Evolutionary conservation across 2,113 vertebrate species (phyloP), one percentile per base, ranked within the genome.

Genomic region (Heterotilapia buettikoferi): DNA sequence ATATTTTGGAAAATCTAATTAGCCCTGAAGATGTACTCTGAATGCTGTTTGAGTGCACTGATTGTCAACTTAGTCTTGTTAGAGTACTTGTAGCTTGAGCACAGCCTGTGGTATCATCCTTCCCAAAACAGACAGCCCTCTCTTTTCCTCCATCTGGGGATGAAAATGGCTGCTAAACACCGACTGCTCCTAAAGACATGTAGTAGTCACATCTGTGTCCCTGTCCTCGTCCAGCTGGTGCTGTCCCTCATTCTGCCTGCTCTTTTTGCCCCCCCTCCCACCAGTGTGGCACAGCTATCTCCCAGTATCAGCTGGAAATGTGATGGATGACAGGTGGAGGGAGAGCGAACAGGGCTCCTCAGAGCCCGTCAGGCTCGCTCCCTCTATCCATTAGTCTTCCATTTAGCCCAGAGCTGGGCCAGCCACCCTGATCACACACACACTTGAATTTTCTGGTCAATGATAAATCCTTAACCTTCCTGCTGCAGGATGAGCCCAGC

Each of bases 371-470:
- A 71, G 86, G 57, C 92, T 84, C 85, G 84, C 89, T 96, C 93
- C 84, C 85, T 53, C 73, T 84, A 47, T 79, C 95, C 97, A 96
- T 94, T 96, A 95, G 94, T 96, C 95, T 96, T 94, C 86, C 84
- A 88, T 96, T 96, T 95, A 92, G 84, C 84, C 87, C 86, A 85
- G 93, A 91, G 33, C 50, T 80, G 47, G 82, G 89, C 93, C 92
- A 90, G 93, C 95, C 96, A 95, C 95, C 93, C 73, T 36, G 85
- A 94, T 88, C 79, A 52, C 88, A 88, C 94, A 90, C 86, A 91
- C 78, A 83, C 93, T 88, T 83, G 94, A 92, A 91, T 96, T 95
- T 84, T 94, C 96, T 93, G 89, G 90, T 90, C 89, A 92, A 91
- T 94, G 43, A 95, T 93, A 86, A 94, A 89, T 94, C 91, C 89